phyloP scores from a whole-genome alignment of 2,888 invertebrate species.

The Augiades crinisus region DNA sequence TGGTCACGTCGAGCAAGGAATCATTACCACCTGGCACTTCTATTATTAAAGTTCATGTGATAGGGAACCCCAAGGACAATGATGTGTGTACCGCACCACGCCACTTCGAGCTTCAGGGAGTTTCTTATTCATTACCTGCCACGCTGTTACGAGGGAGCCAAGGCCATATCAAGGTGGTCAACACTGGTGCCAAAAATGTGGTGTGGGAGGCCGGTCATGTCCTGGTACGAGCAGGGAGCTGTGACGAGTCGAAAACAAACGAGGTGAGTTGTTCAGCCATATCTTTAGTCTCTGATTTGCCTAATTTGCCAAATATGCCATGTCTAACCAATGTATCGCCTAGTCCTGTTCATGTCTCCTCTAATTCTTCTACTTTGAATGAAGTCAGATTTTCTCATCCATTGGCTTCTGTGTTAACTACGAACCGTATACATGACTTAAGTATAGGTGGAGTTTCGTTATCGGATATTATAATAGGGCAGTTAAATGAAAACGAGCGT shows the following conservation, averaged over 20 bases:
- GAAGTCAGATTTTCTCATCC: no score
- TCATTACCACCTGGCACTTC: constrained; percentile 31
- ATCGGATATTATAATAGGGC: not conserved
- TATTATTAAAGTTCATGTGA: constrained; percentile 30
- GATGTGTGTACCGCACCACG: constrained; percentile 31
- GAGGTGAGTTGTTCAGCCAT: constrained; percentile 25
- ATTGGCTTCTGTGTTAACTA: no score
- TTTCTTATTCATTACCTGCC: constrained; percentile 35
- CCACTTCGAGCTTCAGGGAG: constrained; percentile 33
- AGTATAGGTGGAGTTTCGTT: not conserved
- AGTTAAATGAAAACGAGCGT: not conserved
- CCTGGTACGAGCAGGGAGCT: constrained; percentile 28
- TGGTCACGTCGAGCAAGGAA: constrained; percentile 26
- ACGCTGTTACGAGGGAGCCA: constrained; percentile 33
- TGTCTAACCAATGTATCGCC: no score
- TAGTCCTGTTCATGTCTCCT: no score
- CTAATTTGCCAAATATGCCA: no score
- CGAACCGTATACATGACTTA: no score
- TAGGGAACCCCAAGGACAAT: constrained; percentile 24
- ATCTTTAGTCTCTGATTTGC: not conserved
- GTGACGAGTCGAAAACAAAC: constrained; percentile 13
- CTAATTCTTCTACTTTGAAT: no score
- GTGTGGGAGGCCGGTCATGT: constrained; percentile 24
- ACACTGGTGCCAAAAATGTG: constrained; percentile 28
- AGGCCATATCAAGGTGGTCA: constrained; percentile 36